A percentile compares a stretch with the other conserved stretches of the same genome.
These are phyloP conservation scores for Tapera naevia DNA, from an alignment of 2,797 vertebrate genomes.

Conservation along the genomic window DNA sequence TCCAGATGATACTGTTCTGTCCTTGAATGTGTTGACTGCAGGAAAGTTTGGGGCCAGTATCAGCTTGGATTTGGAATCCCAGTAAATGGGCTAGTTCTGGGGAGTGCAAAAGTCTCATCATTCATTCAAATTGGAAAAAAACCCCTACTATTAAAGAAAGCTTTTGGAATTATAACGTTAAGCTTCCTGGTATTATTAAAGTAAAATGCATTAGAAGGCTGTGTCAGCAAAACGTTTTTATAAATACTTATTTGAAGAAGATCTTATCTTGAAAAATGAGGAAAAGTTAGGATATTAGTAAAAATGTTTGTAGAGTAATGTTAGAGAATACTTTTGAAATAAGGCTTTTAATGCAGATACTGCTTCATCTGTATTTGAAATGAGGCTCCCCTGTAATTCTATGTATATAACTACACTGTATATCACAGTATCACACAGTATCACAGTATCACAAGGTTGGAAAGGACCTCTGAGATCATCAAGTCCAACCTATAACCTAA, in stretches of 20 bases:
- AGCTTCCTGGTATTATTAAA: not conserved
- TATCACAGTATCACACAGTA: no score
- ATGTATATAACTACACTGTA: no score
- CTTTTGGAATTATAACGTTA: not conserved
- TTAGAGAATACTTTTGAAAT: not conserved
- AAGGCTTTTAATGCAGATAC: not conserved
- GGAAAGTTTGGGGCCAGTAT: not conserved
- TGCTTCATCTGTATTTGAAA: not conserved
- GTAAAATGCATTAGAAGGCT: not conserved
- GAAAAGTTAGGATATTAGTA: not conserved
- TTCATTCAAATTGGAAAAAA: not conserved
- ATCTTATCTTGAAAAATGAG: not conserved
- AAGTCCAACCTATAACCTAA: no score
- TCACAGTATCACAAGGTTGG: no score
- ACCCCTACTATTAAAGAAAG: not conserved
- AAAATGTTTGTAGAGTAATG: not conserved
- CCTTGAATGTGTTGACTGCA: not conserved
- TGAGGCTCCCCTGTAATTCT: not conserved
- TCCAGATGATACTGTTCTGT: not conserved
- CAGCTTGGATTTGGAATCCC: not conserved
- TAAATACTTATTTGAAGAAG: not conserved
- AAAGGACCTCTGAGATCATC: no score
- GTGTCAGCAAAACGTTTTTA: not conserved
- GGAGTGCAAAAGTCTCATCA: not conserved
- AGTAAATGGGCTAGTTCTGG: not conserved